Percentiles rank a stretch among this genome's conserved stretches.
Evolutionary conservation across 2,113 vertebrate genomes (phyloP).

Genomic region (Pachycephala philippinensis): DNA sequence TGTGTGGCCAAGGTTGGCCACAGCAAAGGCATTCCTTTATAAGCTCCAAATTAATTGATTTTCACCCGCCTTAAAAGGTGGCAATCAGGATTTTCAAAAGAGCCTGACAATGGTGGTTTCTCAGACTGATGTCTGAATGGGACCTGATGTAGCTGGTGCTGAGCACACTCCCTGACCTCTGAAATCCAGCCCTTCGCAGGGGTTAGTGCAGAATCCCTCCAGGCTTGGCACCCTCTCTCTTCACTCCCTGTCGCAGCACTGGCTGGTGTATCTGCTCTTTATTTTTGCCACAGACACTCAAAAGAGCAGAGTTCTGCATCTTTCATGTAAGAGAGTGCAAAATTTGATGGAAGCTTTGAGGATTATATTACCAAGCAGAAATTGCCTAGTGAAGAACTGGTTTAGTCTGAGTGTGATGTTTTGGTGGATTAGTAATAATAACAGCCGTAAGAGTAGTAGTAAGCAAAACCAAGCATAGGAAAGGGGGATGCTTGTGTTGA

Average conservation of each 20-base stretch:
- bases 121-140: not conserved
- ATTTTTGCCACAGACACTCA: not conserved
- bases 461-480: not conserved
- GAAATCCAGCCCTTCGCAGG: not conserved
- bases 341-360: not conserved
- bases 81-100: not conserved
- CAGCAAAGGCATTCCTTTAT: not conserved
- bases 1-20: not conserved
- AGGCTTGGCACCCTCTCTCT: not conserved
- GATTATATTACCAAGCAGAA: not conserved
- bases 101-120: not conserved
- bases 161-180: not conserved
- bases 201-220: not conserved
- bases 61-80: not conserved
- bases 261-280: not conserved
- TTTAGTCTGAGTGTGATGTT: not conserved
- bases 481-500: not conserved
- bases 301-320: not conserved
- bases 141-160: not conserved
- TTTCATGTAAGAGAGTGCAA: not conserved
- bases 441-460: not conserved
- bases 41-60: constrained; percentile 29
- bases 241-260: not conserved
- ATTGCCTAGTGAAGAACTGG: not conserved
- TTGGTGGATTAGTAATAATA: not conserved